Evolutionary conservation across 2,888 invertebrate genomes (phyloP), one percentile per base, ranked within the genome.

Genomic region (Volucella zonaria): DNA sequence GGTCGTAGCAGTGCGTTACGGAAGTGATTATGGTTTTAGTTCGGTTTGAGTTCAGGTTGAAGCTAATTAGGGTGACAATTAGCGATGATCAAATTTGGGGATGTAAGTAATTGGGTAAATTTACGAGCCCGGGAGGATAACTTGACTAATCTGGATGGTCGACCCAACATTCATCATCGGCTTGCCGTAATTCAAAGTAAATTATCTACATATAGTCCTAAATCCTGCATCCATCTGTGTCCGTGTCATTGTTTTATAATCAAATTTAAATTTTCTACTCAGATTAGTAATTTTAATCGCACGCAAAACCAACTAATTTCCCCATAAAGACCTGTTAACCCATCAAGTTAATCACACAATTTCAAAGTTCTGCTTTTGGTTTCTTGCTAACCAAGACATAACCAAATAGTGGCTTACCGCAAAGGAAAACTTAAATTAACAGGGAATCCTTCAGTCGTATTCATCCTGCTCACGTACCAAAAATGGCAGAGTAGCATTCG

Each of bases 11-110:
- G 47, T 70, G 68, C 76, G 70, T 61, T 42, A 66, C 80, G 81
- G 81, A 85, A 85, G 81, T 81, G 81, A 81, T 85, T 85, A 85
- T 68, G 81, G 62, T 62, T 73, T 67, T 59, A 51, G 76, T 81
- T 76, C 51, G 14, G 31, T 31, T 31, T 31, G 31, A 31, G 6
- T 31, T 31, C 31, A 31, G 31, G 31, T 31, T 31, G 73, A 56
- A 76, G 61, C 71, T 62, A 85, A 81, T 85, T 81, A 81, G 73
- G 62, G 42, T 49, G 81, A 77, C 77, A 85, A 85, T 85, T 81
- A 81, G 81, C 66, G 76, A 71, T 81, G 85, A 85, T 85, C 73
- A 76, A 81, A 52, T 81, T 83, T 52, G 51, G 70, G 67, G 11
- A 54, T 73, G 67, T 78, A 82, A 82, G 67, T 78, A 82, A 82